Percentiles rank a stretch among this genome's conserved stretches.
Evolutionary conservation across 2,113 vertebrate species (phyloP).

Genomic region (Notothenia coriiceps): DNA sequence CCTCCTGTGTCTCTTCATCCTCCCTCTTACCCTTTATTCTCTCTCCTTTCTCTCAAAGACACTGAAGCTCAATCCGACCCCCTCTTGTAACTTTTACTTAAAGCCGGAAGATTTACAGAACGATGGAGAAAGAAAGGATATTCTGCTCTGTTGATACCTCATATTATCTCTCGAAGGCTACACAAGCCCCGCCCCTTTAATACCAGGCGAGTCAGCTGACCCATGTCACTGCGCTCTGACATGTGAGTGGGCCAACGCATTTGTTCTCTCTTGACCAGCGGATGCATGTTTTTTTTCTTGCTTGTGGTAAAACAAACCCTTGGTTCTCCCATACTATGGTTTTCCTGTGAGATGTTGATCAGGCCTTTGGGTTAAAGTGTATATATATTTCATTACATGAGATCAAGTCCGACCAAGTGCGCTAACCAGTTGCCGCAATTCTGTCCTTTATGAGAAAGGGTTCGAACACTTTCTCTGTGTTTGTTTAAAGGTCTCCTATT

Average conservation of each 20-base stretch:
- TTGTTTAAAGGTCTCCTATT: too few species aligned
- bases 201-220: constrained; percentile 6
- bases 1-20: constrained; percentile 33
- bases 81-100: constrained; percentile 59
- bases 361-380: background rate
- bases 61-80: background rate
- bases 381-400: background rate
- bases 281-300: background rate
- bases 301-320: background rate
- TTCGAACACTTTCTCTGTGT: too few species aligned
- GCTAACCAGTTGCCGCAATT: too few species aligned
- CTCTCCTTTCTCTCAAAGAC: background rate
- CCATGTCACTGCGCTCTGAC: constrained; percentile 28
- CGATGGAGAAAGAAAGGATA: constrained; percentile 19
- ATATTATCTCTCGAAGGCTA: constrained; percentile 3
- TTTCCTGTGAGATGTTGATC: background rate
- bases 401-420: background rate
- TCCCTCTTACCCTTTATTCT: constrained; percentile 5
- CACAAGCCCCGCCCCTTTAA: constrained; percentile 16
- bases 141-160: constrained; percentile 14
- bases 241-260: constrained; percentile 26
- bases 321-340: background rate
- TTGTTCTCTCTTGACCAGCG: background rate
- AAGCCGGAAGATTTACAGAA: constrained; percentile 29
- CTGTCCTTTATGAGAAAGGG: too few species aligned